phyloP scores from a whole-genome alignment of 2,888 invertebrate genomes.

The Crematogaster levior region DNA sequence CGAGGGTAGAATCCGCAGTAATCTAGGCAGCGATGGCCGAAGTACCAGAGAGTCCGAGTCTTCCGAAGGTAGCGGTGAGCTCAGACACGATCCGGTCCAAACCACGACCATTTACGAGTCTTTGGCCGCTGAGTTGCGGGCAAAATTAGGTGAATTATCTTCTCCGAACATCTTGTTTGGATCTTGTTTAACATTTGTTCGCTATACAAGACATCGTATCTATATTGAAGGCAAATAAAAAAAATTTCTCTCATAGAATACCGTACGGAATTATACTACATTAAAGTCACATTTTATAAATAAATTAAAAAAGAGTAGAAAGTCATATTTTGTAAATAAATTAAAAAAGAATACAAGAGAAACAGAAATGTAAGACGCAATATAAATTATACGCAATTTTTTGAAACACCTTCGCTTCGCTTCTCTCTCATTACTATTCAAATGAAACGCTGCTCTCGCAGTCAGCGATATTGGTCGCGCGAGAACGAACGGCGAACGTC shows the following conservation, averaged over 20 bases:
- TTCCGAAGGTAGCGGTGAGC: conserved; percentile 91
- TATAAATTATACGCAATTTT: neutral
- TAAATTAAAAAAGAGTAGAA: too few relatives aligned
- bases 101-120: conserved; percentile 95
- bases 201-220: neutral
- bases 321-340: neutral
- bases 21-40: conserved; percentile 87
- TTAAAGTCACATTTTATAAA: too few relatives aligned
- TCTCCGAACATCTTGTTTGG: too few relatives aligned
- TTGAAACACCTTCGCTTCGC: too few relatives aligned
- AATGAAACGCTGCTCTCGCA: neutral
- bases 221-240: neutral
- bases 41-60: conserved; percentile 90
- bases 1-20: conserved; percentile 95
- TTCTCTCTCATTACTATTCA: neutral
- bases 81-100: conserved; percentile 90
- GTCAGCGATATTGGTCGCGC: neutral
- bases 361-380: neutral
- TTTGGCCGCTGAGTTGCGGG: conserved; percentile 95
- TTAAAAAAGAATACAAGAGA: neutral
- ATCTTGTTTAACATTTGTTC: neutral
- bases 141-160: conserved; percentile 88
- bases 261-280: too few relatives aligned
- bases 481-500: neutral
- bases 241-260: neutral